Evolutionary conservation across 2,113 vertebrate species (phyloP).

Genomic region (Trogon melanurus): DNA sequence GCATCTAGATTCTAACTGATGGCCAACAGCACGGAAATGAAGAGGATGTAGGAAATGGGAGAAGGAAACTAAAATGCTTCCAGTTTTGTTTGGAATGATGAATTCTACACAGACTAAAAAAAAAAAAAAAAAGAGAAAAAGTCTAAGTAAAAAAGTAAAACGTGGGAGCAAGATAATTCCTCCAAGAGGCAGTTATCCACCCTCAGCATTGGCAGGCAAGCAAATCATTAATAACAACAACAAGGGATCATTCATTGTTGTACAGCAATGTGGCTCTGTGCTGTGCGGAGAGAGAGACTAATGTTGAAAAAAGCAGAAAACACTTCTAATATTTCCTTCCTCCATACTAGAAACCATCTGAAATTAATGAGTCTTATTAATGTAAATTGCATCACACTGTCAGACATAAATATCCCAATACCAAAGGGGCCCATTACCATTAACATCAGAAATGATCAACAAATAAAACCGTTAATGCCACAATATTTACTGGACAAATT

Average conservation of each 20-base stretch:
- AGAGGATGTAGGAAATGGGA: slow-evolving; percentile 48
- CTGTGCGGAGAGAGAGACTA: neutral
- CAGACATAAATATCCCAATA: slow-evolving; percentile 72
- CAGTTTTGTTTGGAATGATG: slow-evolving; percentile 24
- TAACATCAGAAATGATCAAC: slow-evolving; percentile 74
- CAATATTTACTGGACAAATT: slow-evolving; percentile 69
- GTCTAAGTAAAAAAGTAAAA: neutral
- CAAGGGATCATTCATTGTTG: slow-evolving; percentile 51
- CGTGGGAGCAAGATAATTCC: neutral
- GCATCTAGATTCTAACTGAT: slow-evolving; percentile 41
- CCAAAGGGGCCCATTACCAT: slow-evolving; percentile 67
- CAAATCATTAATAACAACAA: slow-evolving; percentile 59
- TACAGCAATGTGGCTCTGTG: neutral
- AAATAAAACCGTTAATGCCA: slow-evolving; percentile 67
- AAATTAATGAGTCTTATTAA: slow-evolving; percentile 76
- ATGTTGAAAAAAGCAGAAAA: neutral
- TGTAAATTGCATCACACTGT: slow-evolving; percentile 68
- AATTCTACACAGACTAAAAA: neutral
- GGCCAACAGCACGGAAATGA: slow-evolving; percentile 34
- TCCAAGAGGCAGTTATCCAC: neutral
- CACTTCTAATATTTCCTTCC: slow-evolving; percentile 57
- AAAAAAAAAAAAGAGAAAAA: neutral
- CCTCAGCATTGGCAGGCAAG: slow-evolving; percentile 1
- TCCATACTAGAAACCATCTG: slow-evolving; percentile 55
- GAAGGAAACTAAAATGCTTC: neutral